Conservation (phyloP, 1,140 invertebrate species). For the Hyphantria cunea region DNA sequence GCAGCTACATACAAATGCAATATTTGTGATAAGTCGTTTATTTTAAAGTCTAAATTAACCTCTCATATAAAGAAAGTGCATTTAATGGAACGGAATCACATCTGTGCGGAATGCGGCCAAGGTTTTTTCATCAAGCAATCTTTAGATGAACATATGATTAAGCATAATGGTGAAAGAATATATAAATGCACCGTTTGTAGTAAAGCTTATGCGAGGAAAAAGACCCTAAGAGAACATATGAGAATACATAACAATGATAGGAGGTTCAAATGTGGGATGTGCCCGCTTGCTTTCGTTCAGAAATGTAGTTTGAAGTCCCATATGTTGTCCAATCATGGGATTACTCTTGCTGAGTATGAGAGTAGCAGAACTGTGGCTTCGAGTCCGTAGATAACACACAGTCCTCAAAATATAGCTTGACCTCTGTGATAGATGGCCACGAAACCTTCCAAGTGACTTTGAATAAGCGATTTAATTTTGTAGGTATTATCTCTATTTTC, state of each 20-base stretch:
- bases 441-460: too few relatives aligned
- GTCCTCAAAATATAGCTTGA: too few relatives aligned
- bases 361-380: slow-evolving; percentile 30
- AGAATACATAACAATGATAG: slow-evolving; percentile 82
- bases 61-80: slow-evolving; percentile 69
- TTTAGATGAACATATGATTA: slow-evolving; percentile 77
- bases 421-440: too few relatives aligned
- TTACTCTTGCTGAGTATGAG: slow-evolving; percentile 62
- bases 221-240: slow-evolving; percentile 80
- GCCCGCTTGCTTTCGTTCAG: slow-evolving; percentile 66
- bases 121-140: slow-evolving; percentile 82
- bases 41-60: slow-evolving; percentile 59
- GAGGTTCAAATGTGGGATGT: slow-evolving; percentile 65
- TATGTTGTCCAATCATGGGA: slow-evolving; percentile 62
- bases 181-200: slow-evolving; percentile 86
- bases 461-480: too few relatives aligned
- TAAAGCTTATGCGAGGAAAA: slow-evolving; percentile 82
- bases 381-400: too few relatives aligned
- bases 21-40: slow-evolving; percentile 58
- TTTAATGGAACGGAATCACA: slow-evolving; percentile 64
- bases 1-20: slow-evolving; percentile 71
- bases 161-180: slow-evolving; percentile 87
- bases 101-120: slow-evolving; percentile 76
- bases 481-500: too few relatives aligned
- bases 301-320: slow-evolving; percentile 67